Conservation (phyloP, 2,797 vertebrate species). For the Agapornis canus region DNA sequence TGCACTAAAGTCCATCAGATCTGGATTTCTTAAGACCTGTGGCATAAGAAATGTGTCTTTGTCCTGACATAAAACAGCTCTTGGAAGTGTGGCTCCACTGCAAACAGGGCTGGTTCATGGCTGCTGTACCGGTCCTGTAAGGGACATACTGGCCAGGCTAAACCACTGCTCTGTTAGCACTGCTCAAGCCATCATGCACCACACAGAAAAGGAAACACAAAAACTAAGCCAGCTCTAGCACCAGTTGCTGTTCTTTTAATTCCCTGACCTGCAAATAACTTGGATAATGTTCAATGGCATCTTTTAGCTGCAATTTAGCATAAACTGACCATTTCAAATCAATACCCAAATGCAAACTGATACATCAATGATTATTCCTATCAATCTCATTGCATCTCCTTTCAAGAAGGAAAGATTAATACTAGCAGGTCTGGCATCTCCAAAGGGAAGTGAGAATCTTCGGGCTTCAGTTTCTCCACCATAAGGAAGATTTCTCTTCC, state of each 20-base stretch:
- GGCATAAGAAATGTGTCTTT: neutral
- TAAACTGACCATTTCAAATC: neutral
- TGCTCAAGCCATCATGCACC: accelerated
- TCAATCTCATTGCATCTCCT: neutral
- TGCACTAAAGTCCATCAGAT: too few species aligned
- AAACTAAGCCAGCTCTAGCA: neutral
- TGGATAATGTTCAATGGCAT: neutral
- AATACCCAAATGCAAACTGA: neutral
- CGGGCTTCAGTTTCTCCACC: neutral
- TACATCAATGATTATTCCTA: neutral
- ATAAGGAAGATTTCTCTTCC: neutral
- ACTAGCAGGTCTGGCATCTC: neutral
- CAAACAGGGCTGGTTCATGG: neutral
- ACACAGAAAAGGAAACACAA: neutral
- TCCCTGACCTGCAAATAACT: neutral
- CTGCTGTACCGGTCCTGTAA: neutral
- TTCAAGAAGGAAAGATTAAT: neutral
- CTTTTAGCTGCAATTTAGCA: neutral
- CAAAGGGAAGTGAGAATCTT: neutral
- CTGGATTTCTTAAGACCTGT: neutral
- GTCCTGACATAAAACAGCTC: neutral
- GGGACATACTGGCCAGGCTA: neutral
- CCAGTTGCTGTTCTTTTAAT: neutral
- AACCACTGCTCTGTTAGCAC: neutral
- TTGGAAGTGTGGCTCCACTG: neutral